phyloP scores from a whole-genome alignment of 2,113 vertebrate genomes.

The Silurus asotus region DNA sequence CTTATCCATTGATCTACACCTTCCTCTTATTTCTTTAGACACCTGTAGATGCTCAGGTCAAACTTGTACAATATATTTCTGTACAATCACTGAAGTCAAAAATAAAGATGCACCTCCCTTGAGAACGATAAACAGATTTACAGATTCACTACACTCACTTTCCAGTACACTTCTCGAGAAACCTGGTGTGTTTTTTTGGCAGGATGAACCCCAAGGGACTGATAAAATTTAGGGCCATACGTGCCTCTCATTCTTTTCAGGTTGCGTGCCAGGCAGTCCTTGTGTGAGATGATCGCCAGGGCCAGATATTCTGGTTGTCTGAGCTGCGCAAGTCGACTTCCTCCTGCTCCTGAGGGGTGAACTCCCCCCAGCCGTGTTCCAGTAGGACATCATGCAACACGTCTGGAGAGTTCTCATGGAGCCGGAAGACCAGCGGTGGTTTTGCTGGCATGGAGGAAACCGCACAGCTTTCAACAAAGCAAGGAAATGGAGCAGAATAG shows the following conservation, averaged over 20 bases:
- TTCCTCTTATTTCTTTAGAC: conserved; percentile 61
- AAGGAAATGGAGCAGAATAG: background rate
- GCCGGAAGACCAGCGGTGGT: conserved; percentile 69
- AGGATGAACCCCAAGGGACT: conserved; percentile 75
- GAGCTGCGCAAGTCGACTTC: conserved; percentile 68
- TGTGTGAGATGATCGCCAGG: conserved; percentile 77
- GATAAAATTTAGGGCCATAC: conserved; percentile 72
- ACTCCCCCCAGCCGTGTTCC: conserved; percentile 77
- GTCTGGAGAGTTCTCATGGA: conserved; percentile 66
- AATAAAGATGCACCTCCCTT: conserved; percentile 77
- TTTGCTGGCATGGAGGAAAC: conserved; percentile 34
- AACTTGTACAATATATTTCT: conserved; percentile 82
- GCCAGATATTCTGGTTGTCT: conserved; percentile 68
- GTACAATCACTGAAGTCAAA: conserved; percentile 75
- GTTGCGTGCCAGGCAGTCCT: conserved; percentile 76
- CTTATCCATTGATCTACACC: too few relatives aligned
- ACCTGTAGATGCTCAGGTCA: conserved; percentile 81
- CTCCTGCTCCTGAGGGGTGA: conserved; percentile 60
- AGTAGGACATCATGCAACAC: conserved; percentile 77
- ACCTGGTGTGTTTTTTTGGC: conserved; percentile 75
- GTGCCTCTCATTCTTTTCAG: conserved; percentile 73
- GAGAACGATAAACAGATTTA: conserved; percentile 78
- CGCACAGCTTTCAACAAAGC: background rate
- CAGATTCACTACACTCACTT: conserved; percentile 75
- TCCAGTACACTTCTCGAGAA: conserved; percentile 70